Base-by-base conservation (phyloP, 2,888 invertebrate species). In the Tortricodes alternella region DNA sequence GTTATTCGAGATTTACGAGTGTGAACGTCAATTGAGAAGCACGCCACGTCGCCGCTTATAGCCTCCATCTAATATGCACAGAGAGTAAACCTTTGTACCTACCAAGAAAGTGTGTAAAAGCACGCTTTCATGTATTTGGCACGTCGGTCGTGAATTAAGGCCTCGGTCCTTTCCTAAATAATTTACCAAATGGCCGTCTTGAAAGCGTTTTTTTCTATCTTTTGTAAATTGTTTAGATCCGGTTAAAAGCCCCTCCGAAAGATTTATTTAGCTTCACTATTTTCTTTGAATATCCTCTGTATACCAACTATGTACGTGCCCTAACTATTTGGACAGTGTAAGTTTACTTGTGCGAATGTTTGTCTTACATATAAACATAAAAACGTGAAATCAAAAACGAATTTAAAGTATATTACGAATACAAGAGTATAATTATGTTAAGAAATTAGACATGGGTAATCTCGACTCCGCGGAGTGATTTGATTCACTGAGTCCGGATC, bases 51-150 rank as follows among this genome's bases (percentile, higher is more conserved):
- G 70, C 73, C 74, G 75, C 79, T 78, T 73, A 80, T 70, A 68
- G 69, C 64, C 70, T 71, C 70, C 61, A 70, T 85, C 74, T 83
- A 85, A 83, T 85, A 86, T 85, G 83, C 80, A 83, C 86, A 85
- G 81, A 85, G 83, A 80, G 83, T 78, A 74, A 79, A 79, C 76
- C 71, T 76, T 71, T 75, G 71, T 74, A 75, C 63, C 66, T 74
- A 75, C 63, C 66, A 65, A 73, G 71, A 68, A 74, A 76, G 71
- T 67, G 64, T 72, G 78, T 76, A 78, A 78, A 79, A 75, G 76
- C 73, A 80, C 70, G 72, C 75, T 77, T 72, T 75, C 68, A 76
- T 69, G 70, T 73, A 78, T 80, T 81, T 80, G 73, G 74, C 78
- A 74, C 73, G 69, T 73, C 61, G 74, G 71, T 71, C 62, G 70